Base-by-base conservation (phyloP, 30 jellyfish, hydroid and myxozoan genomes). In the Aurelia sp. region DNA sequence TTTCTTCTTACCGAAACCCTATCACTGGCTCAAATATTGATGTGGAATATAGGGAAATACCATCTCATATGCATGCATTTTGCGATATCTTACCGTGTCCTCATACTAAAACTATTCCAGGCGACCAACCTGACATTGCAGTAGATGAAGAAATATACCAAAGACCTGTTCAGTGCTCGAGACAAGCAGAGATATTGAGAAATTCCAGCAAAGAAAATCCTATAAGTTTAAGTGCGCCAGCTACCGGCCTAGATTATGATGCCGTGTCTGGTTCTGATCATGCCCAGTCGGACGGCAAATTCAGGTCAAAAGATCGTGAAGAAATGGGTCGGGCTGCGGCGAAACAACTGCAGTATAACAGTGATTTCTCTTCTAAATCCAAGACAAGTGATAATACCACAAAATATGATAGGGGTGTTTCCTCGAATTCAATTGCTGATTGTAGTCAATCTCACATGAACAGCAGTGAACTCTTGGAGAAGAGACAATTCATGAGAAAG, bases 71-170 rank as follows among this genome's bases (percentile, higher is more conserved):
- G 86, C 93, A 84, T 11, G 52, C 86, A 3, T 82, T 50, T 4
- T 84, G 93, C 31, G 93, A 84, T 48, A 84, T 84, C 10, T 27
- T 84, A 50, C 93, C 93, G n/a, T 84, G 93, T 30, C 93, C 93
- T 9, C 93, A 84, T 73, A 69, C 12, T 3, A 41, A 31, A 16
- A 17, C 23, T 11, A 7, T 66, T 37, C 23, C 30, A 2, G 71
- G 35, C 16, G 40, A 40, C 44, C 22, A 19, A 37, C 4, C 52
- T 16, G 23, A 52, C 22, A 41, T 35, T 8, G 6, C 68, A 55
- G 72, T 12, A 35, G 62, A 9, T 9, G 20, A 6, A 15, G 66
- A 13, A 51, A 22, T 21, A 9, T 44, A 44, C 55, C 13, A 44
- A 44, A 7, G 15, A 44, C 55, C 1, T 44, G 55, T 44, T 44